A percentile compares a stretch with the other conserved stretches of the same genome.
Conservation (phyloP, 2,888 invertebrate species). For the Phorcus lineatus region DNA sequence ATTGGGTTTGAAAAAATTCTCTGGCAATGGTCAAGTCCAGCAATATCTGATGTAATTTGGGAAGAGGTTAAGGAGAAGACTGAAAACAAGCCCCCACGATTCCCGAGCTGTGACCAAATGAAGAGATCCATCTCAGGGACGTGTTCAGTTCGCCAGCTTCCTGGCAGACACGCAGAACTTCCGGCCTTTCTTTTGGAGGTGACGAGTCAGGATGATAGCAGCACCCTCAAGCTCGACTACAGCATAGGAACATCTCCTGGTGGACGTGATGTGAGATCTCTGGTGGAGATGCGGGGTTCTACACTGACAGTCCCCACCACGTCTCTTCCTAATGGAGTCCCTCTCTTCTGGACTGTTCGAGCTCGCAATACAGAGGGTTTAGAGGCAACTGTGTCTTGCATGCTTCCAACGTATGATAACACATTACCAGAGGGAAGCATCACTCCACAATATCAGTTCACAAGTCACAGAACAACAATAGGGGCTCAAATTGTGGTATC, state of each 20-base stretch:
- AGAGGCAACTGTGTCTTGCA: constrained; percentile 45
- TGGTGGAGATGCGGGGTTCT: constrained; percentile 55
- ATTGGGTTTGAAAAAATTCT: neutral
- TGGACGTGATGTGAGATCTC: constrained; percentile 48
- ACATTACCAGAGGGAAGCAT: constrained; percentile 61
- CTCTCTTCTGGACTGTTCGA: too few relatives aligned
- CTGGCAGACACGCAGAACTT: constrained; percentile 38
- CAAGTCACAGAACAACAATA: constrained; percentile 56
- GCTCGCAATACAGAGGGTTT: too few relatives aligned
- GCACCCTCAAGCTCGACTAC: constrained; percentile 49
- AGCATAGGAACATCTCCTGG: constrained; percentile 51
- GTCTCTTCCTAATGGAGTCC: too few relatives aligned
- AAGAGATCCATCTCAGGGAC: constrained; percentile 23
- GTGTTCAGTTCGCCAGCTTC: constrained; percentile 48
- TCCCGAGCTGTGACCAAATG: too few relatives aligned
- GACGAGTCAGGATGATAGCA: constrained; percentile 47
- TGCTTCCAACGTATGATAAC: constrained; percentile 56
- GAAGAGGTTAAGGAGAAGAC: neutral
- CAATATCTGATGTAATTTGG: neutral
- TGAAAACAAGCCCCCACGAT: neutral
- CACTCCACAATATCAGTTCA: constrained; percentile 49
- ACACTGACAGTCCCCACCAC: too few relatives aligned
- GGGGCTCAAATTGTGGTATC: constrained; percentile 49
- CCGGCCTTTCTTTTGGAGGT: constrained; percentile 51
- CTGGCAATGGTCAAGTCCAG: neutral